A percentile compares a stretch with the other conserved stretches of the same genome.
These are phyloP conservation scores for Seriola dumerili DNA, from an alignment of 2,113 vertebrate genomes.

Conservation along the genomic window DNA sequence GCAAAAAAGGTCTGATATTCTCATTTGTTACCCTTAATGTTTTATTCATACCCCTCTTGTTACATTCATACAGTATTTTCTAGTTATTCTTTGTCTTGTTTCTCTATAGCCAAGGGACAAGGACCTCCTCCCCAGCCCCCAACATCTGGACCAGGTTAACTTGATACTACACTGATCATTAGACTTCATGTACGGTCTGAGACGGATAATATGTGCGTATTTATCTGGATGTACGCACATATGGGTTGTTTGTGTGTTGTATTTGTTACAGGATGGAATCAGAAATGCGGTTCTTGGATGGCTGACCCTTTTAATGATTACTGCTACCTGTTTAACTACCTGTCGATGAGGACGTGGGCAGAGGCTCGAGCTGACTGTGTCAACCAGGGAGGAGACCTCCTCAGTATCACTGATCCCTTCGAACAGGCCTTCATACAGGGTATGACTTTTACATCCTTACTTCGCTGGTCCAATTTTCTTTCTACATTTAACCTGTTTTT, in stretches of 20 bases:
- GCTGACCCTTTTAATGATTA: conserved; percentile 82
- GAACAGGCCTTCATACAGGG: conserved; percentile 85
- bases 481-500: too few relatives aligned
- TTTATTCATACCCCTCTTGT: neutral
- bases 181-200: neutral
- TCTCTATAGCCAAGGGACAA: conserved; percentile 77
- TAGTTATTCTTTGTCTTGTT: neutral
- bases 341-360: conserved; percentile 80
- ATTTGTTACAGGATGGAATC: conserved; percentile 81
- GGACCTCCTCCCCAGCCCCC: conserved; percentile 82
- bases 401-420: conserved; percentile 83
- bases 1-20: conserved; percentile 79
- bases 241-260: neutral
- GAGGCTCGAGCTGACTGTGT: conserved; percentile 84
- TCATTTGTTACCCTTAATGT: too few relatives aligned
- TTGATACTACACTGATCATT: neutral
- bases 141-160: conserved; percentile 83
- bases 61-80: neutral
- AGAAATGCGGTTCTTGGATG: conserved; percentile 84
- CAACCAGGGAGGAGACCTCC: conserved; percentile 84
- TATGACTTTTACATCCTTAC: neutral
- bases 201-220: neutral
- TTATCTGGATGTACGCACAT: neutral
- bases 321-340: conserved; percentile 84
- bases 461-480: neutral